These are phyloP conservation scores for Hypsibius dujardini DNA, from an alignment of 1,140 invertebrate genomes.

Conservation along the genomic window DNA sequence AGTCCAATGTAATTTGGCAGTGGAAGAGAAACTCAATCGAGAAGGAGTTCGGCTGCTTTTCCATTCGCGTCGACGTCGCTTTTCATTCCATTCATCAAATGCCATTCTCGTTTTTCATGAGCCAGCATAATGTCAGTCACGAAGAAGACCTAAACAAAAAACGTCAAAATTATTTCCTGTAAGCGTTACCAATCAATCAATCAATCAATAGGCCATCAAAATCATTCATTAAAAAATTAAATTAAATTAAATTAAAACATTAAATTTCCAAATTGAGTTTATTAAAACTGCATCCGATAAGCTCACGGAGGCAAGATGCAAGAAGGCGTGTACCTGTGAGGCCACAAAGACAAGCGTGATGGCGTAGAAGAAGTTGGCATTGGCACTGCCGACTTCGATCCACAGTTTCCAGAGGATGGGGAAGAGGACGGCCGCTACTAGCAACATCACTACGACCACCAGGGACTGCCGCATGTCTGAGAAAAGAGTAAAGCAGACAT, in stretches of 20 bases:
- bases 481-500: constrained; percentile 21
- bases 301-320: no score
- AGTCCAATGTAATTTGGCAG: no score
- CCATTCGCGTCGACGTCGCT: no score
- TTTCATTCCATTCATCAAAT: constrained; percentile 54
- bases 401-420: constrained; percentile 92
- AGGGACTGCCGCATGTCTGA: constrained; percentile 61
- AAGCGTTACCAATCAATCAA: constrained; percentile 5
- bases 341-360: constrained; percentile 84
- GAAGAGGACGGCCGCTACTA: constrained; percentile 68
- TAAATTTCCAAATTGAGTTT: no score
- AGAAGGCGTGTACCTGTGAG: constrained; percentile 44
- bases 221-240: constrained; percentile 23
- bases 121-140: constrained; percentile 85
- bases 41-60: no score
- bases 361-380: constrained; percentile 98
- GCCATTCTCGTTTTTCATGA: constrained; percentile 75
- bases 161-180: constrained; percentile 14
- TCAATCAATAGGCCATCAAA: constrained; percentile 21
- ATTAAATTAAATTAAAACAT: no score
- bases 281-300: no score
- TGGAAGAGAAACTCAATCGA: no score
- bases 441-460: constrained; percentile 66
- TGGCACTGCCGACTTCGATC: constrained; percentile 92
- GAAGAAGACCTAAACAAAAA: constrained; percentile 62